Percentiles rank a stretch among this genome's conserved stretches.
phyloP scores from a whole-genome alignment of 2,888 invertebrate species.

The Automeris io region DNA sequence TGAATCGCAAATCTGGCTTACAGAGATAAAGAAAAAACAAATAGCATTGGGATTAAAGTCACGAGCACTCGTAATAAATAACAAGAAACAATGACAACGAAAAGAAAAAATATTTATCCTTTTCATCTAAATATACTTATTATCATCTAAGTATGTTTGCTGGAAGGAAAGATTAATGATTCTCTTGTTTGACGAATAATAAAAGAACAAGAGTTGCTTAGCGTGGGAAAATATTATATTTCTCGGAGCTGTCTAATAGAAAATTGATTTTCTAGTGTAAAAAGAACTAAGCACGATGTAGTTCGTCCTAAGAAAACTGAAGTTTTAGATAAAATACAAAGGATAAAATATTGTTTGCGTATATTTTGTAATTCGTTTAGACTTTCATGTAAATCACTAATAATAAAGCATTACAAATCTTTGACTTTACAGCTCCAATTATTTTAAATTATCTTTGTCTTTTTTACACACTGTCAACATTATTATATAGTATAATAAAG shows the following conservation, averaged over 20 bases:
- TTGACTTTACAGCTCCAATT: too few relatives aligned
- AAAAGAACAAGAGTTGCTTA: constrained; percentile 2
- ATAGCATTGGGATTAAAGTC: not conserved
- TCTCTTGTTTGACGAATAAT: constrained; percentile 2
- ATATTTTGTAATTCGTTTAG: too few relatives aligned
- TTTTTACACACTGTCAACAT: too few relatives aligned
- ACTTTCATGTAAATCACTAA: too few relatives aligned
- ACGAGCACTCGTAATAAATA: not conserved
- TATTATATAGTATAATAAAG: too few relatives aligned
- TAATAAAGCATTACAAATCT: too few relatives aligned
- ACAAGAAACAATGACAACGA: not conserved
- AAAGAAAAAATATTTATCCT: not conserved
- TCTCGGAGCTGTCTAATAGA: constrained; percentile 7
- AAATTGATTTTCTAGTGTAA: constrained; percentile 23
- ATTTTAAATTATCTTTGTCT: too few relatives aligned
- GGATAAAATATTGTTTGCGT: too few relatives aligned
- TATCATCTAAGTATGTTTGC: not conserved
- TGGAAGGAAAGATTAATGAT: constrained; percentile 1
- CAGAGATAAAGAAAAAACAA: not conserved
- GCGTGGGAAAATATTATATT: not conserved
- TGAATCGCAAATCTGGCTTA: too few relatives aligned
- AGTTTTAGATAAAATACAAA: too few relatives aligned
- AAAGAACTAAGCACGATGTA: not conserved
- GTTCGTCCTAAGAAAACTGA: not conserved
- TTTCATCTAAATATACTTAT: not conserved